Evolutionary conservation across 2,113 vertebrate species (phyloP), one percentile per base, ranked within the genome.

Genomic region (Myotis yumanensis): DNA sequence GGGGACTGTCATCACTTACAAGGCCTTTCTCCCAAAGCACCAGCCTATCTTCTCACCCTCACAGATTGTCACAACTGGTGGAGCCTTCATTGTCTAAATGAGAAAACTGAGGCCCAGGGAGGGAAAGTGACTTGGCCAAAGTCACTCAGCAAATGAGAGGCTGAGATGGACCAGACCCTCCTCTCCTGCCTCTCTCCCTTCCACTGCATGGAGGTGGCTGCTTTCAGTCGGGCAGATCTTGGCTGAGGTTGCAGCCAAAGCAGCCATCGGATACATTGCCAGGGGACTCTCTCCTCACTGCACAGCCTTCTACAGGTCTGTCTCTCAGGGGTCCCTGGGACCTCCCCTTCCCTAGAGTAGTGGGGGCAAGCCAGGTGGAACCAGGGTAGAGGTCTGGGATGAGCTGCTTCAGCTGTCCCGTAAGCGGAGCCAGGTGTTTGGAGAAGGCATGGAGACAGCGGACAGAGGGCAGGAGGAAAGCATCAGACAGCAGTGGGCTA

Each of bases 331-430:
- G 46, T 32, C 32, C 68, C 8, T 5, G 30, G 83, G 72, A 48
- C 23, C 5, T 43, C 71, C n/a, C 54, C 66, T 8, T 1, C 30
- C 90, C 72, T 43, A 28, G 46, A 73, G 69, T 40, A 52, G 17
- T 17, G 80, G 93, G 22, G 92, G 52, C 84, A 64, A 94, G 92
- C 85, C 77, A n/a, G 62, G 72, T 57, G 66, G 92, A 73, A 20
- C 37, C 15, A 9, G 89, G 76, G 43, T 30, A 37, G 85, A 80
- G 52, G n/a, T 86, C 52, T 84, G 69, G 73, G 71, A 5, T 84
- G 80, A 57, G 37, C 48, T 25, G 80, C 51, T 23, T 35, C 4
- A 76, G 46, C 40, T 62, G 17, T 86, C 83, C 84, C 40, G 16
- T 20, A 54, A 69, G 75, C 0, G 0, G 87, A 89, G 71, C 66